Evolutionary conservation across 2,113 vertebrate species (phyloP).

Genomic region (Microtus pennsylvanicus): DNA sequence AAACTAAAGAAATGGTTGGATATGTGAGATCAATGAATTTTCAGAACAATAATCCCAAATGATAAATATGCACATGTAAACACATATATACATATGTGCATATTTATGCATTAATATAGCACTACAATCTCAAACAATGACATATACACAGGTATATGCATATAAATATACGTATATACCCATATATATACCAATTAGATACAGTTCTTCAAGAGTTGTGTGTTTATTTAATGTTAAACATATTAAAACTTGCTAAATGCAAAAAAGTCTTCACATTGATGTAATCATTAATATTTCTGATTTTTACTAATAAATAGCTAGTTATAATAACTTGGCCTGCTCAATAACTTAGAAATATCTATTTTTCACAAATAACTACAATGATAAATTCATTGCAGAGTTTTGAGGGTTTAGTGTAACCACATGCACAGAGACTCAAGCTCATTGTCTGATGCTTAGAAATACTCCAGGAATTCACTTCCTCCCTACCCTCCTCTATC

Average conservation of each 20-base stretch:
- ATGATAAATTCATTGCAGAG: background rate
- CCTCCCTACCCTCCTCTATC: accelerated
- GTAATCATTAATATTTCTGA: background rate
- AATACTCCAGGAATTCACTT: background rate
- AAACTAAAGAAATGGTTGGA: background rate
- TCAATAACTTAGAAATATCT: background rate
- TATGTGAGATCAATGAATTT: background rate
- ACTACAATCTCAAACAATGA: background rate
- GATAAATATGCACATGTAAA: background rate
- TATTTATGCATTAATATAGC: background rate
- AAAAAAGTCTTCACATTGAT: background rate
- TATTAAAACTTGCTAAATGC: background rate
- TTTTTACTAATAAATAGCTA: background rate
- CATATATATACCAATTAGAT: background rate
- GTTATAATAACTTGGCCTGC: background rate
- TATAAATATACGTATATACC: background rate
- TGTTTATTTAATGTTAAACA: background rate
- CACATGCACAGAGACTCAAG: background rate
- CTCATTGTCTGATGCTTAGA: constrained; percentile 7
- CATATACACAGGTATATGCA: too few species aligned
- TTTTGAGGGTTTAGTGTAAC: background rate
- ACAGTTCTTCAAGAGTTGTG: background rate
- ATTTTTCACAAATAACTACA: background rate
- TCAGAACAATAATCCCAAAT: background rate
- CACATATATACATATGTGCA: background rate